These are phyloP conservation scores for Ceratosolen fusciceps DNA, from an alignment of 1,140 invertebrate genomes.

Conservation along the genomic window DNA sequence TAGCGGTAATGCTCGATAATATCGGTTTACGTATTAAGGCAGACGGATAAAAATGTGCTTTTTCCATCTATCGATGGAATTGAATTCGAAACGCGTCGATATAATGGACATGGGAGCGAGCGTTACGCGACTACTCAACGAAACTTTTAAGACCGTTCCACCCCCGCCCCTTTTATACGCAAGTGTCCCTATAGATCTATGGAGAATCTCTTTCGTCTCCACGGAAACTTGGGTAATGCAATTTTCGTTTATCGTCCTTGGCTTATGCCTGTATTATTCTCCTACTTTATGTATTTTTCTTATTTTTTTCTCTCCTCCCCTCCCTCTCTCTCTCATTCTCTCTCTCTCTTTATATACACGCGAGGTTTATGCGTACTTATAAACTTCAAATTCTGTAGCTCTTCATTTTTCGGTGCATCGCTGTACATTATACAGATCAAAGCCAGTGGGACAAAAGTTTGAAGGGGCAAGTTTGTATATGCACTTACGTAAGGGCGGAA, in stretches of 20 bases:
- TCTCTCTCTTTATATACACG: no score
- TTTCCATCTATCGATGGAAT: neutral
- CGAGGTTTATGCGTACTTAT: neutral
- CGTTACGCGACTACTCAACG: neutral
- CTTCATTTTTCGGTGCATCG: neutral
- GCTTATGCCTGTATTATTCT: neutral
- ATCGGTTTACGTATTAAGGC: neutral
- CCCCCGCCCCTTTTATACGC: neutral
- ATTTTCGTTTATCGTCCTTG: conserved; percentile 26
- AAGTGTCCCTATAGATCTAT: neutral
- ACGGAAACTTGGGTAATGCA: conserved; percentile 7
- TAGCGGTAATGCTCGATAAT: neutral
- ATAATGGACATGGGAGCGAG: neutral
- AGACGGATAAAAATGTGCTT: neutral
- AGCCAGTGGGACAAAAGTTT: neutral
- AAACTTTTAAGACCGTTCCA: conserved; percentile 19
- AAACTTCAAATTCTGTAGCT: neutral
- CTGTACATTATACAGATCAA: neutral
- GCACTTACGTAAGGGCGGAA: neutral
- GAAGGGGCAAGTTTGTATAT: neutral
- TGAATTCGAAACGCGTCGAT: neutral
- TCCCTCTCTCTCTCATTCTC: no score
- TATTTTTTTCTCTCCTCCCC: no score
- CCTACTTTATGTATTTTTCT: conserved; percentile 23
- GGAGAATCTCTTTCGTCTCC: neutral